A percentile compares a stretch with the other conserved stretches of the same genome.
These are phyloP conservation scores for Latrodectus geometricus DNA, from an alignment of 1,140 invertebrate species.

Conservation along the genomic window DNA sequence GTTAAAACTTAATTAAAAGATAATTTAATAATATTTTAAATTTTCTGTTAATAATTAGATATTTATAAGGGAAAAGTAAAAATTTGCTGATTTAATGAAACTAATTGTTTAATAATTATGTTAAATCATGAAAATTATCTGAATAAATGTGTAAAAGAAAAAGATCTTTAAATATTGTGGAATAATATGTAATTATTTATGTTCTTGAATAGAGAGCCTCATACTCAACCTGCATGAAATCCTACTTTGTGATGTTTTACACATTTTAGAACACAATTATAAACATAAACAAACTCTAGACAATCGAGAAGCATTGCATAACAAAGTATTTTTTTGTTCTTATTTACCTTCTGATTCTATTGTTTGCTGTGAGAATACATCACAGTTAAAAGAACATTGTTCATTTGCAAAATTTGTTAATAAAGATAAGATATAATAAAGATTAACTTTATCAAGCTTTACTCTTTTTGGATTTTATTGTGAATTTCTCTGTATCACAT, in stretches of 20 bases:
- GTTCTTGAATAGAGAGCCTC: neutral
- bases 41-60: too few relatives aligned
- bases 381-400: constrained; percentile 25
- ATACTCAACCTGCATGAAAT: neutral
- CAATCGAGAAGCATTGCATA: constrained; percentile 45
- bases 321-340: neutral
- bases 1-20: neutral
- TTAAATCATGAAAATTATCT: neutral
- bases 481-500: too few relatives aligned
- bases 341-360: constrained; percentile 29
- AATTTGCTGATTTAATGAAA: neutral
- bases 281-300: constrained; percentile 52
- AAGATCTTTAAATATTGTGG: neutral
- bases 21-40: too few relatives aligned
- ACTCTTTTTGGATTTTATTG: neutral
- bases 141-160: neutral
- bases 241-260: constrained; percentile 55
- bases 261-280: constrained; percentile 26
- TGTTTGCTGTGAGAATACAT: constrained; percentile 18
- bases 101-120: neutral
- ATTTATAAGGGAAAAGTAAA: neutral
- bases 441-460: constrained; percentile 39
- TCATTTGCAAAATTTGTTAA: constrained; percentile 50
- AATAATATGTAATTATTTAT: neutral
- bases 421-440: constrained; percentile 44